phyloP scores from a whole-genome alignment of 1,140 invertebrate genomes.

The Bicyclus anynana region DNA sequence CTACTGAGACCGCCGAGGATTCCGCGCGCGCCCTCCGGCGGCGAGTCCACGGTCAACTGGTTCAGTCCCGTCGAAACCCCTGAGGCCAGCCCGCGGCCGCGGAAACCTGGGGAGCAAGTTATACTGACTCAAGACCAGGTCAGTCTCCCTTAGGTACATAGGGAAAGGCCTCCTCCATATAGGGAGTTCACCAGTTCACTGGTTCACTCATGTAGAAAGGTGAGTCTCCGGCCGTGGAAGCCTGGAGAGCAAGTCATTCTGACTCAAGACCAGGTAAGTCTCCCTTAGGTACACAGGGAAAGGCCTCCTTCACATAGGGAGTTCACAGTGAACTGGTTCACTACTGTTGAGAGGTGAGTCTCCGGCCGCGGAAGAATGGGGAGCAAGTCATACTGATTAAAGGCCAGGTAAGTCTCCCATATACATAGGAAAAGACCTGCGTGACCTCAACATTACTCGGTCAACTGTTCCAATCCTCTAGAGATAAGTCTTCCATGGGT shows the following conservation, averaged over 20 bases:
- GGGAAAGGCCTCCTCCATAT: no score
- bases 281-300: no score
- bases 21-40: conserved; percentile 33
- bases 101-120: conserved; percentile 37
- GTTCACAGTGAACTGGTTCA: conserved; percentile 65
- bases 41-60: conserved; percentile 62
- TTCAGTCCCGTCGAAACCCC: conserved; percentile 63
- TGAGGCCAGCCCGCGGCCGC: conserved; percentile 44
- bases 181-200: conserved; percentile 62
- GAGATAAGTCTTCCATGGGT: no score
- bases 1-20: conserved; percentile 26
- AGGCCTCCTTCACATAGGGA: no score
- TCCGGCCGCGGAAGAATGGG: conserved; percentile 31
- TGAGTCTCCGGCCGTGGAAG: conserved; percentile 38
- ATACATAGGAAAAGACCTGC: no score
- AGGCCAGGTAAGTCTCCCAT: conserved; percentile 40
- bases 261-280: conserved; percentile 52
- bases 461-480: no score
- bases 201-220: conserved; percentile 63
- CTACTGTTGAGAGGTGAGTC: conserved; percentile 55
- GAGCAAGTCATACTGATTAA: conserved; percentile 55
- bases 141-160: no score
- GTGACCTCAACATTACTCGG: no score
- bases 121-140: conserved; percentile 63
- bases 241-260: conserved; percentile 49